Conservation (phyloP, 2,888 invertebrate species). For the Allophyes oxyacanthae region DNA sequence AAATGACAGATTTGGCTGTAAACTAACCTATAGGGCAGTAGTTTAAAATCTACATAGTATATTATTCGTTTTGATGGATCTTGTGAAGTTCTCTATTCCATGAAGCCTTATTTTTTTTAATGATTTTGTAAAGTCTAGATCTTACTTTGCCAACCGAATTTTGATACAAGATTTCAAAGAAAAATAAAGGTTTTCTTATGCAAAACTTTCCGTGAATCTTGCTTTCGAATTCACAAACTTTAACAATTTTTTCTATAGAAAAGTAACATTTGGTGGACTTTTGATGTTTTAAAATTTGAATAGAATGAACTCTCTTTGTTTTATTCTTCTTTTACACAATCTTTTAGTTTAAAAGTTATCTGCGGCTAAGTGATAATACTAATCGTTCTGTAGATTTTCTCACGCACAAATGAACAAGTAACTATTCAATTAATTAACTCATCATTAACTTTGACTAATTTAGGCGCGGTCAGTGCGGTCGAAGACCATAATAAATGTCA, state of each 20-base stretch:
- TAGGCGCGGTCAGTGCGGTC: slow-evolving; percentile 7
- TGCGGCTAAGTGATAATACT: neutral
- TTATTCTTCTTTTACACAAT: neutral
- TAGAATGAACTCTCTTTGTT: neutral
- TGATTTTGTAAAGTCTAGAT: neutral
- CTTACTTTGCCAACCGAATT: neutral
- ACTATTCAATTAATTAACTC: slow-evolving; percentile 1
- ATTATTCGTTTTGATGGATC: too few relatives aligned
- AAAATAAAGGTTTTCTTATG: neutral
- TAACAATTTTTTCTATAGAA: neutral
- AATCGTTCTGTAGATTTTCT: neutral
- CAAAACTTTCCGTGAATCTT: slow-evolving; percentile 4
- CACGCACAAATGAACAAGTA: neutral
- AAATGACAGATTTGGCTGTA: too few relatives aligned
- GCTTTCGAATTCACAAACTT: slow-evolving; percentile 5
- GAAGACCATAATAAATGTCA: slow-evolving; percentile 8
- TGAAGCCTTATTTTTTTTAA: too few relatives aligned
- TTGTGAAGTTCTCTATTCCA: too few relatives aligned
- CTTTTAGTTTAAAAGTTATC: neutral
- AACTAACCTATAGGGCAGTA: too few relatives aligned
- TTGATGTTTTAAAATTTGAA: neutral
- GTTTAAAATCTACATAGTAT: too few relatives aligned
- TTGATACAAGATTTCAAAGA: neutral
- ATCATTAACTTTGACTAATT: slow-evolving; percentile 5
- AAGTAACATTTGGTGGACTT: neutral